phyloP scores from a whole-genome alignment of 1,140 invertebrate species.

The Steinernema feltiae region DNA sequence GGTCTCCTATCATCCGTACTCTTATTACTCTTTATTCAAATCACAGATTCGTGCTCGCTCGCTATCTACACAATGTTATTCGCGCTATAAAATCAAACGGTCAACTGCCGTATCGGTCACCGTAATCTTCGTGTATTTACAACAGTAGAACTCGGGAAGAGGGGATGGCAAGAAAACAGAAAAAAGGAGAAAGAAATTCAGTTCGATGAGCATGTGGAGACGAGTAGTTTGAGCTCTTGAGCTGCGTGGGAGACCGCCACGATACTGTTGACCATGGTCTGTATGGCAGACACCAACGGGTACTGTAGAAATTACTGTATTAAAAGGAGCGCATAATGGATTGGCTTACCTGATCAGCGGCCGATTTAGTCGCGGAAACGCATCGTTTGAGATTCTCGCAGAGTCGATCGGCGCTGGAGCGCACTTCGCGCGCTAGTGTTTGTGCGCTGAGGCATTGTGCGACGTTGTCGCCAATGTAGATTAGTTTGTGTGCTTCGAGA shows the following conservation, averaged over 20 bases:
- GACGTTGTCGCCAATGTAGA: constrained; percentile 87
- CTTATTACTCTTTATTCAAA: too few species aligned
- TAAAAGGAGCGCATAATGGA: constrained; percentile 10
- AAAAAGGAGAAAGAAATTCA: neutral
- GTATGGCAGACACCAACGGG: constrained; percentile 78
- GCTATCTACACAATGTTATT: too few species aligned
- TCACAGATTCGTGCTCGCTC: too few species aligned
- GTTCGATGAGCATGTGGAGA: constrained; percentile 48
- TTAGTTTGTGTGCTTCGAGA: constrained; percentile 80
- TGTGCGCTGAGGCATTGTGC: constrained; percentile 68
- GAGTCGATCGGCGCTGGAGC: constrained; percentile 73
- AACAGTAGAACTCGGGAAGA: too few species aligned
- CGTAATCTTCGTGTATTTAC: too few species aligned
- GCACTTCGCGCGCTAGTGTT: constrained; percentile 67
- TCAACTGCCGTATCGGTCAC: too few species aligned
- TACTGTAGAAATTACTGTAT: constrained; percentile 68
- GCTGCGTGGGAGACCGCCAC: constrained; percentile 74
- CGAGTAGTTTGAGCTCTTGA: constrained; percentile 69
- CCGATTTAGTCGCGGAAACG: constrained; percentile 78
- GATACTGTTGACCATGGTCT: constrained; percentile 85
- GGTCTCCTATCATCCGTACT: too few species aligned
- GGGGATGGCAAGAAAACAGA: neutral
- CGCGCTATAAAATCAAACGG: too few species aligned
- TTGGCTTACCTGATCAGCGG: constrained; percentile 64
- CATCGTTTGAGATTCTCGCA: constrained; percentile 76